These are phyloP conservation scores for Sinotaia quadrata DNA, from an alignment of 2,888 invertebrate genomes.

Conservation along the genomic window DNA sequence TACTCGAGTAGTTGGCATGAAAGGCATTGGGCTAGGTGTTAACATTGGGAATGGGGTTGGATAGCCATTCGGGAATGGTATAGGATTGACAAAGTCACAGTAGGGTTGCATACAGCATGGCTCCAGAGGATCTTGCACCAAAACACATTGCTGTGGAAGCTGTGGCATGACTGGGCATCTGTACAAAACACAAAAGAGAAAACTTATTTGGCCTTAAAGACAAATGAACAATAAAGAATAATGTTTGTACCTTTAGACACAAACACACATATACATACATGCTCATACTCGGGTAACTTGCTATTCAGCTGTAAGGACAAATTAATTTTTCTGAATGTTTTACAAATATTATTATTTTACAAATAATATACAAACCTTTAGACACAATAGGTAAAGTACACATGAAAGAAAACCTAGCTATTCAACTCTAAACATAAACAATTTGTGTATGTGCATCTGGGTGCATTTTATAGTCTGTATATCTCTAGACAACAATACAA, in stretches of 20 bases:
- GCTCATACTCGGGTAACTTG: not conserved
- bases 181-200: not conserved
- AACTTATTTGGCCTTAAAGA: not conserved
- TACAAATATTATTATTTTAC: too few species aligned
- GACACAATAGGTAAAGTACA: too few species aligned
- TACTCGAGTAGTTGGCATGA: not conserved
- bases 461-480: too few species aligned
- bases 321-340: too few species aligned
- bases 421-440: too few species aligned
- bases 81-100: constrained; percentile 55
- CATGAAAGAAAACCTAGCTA: too few species aligned
- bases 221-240: not conserved
- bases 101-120: constrained; percentile 53
- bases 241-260: too few species aligned
- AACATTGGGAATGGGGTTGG: constrained; percentile 40
- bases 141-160: constrained; percentile 41
- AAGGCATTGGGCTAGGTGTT: constrained; percentile 41
- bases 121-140: constrained; percentile 48
- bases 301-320: too few species aligned
- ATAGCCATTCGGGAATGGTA: constrained; percentile 50
- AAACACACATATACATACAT: not conserved
- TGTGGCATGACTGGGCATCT: constrained; percentile 18
- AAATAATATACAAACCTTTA: too few species aligned
- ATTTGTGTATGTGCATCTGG: too few species aligned
- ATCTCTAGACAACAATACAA: too few species aligned